A percentile compares a stretch with the other conserved stretches of the same genome.
Evolutionary conservation across 2,113 vertebrate genomes (phyloP).

Genomic region (Capra hircus): DNA sequence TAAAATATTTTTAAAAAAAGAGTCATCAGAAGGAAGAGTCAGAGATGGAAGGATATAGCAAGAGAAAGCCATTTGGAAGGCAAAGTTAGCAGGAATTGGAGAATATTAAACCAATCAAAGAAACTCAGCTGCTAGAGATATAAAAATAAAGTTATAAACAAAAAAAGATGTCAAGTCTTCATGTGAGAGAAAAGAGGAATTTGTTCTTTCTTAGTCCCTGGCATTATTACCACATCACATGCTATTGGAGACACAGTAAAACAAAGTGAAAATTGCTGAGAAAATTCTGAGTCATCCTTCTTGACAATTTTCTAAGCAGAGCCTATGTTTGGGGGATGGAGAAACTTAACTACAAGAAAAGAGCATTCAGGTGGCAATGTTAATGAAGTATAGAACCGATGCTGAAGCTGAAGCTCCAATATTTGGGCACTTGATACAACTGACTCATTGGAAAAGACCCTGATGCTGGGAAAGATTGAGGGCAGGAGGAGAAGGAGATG

Average conservation of each 20-base stretch:
- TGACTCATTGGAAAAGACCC: background rate
- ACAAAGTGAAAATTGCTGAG: background rate
- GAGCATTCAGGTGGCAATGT: background rate
- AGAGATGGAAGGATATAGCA: background rate
- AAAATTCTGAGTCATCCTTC: background rate
- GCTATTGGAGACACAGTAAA: background rate
- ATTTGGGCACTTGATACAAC: background rate
- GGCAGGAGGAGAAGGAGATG: background rate
- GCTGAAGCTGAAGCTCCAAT: background rate
- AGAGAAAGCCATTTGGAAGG: background rate
- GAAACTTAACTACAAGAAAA: background rate
- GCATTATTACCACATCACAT: background rate
- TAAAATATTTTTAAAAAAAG: background rate
- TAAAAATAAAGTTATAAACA: background rate
- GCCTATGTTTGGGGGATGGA: background rate
- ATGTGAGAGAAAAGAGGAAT: background rate
- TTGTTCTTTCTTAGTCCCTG: background rate
- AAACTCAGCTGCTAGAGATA: background rate
- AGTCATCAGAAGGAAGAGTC: background rate
- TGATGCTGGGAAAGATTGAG: background rate
- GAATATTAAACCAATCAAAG: background rate
- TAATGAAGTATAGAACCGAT: background rate
- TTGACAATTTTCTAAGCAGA: background rate
- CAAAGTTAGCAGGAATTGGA: background rate
- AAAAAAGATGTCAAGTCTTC: background rate